Evolutionary conservation across 2,888 invertebrate species (phyloP).

Genomic region (Sisyra terminalis): DNA sequence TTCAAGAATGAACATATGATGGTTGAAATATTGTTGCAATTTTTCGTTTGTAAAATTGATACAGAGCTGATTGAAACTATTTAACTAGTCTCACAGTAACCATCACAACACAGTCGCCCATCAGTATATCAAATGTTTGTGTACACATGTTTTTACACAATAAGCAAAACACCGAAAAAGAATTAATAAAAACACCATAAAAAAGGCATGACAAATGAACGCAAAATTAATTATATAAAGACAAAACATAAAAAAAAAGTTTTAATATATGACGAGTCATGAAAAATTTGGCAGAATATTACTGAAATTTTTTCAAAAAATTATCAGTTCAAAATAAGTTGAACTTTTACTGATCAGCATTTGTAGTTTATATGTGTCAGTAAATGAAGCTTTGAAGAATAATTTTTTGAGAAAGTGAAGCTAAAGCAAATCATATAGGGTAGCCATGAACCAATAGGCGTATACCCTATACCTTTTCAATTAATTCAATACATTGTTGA

Average conservation of each 20-base stretch:
- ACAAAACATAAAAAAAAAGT: neutral
- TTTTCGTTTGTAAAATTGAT: slow-evolving; percentile 95
- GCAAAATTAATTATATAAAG: neutral
- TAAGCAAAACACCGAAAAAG: neutral
- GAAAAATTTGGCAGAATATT: neutral
- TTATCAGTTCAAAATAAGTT: too few relatives aligned
- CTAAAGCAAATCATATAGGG: slow-evolving; percentile 7
- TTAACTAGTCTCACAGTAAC: slow-evolving; percentile 43
- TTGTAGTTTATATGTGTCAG: too few relatives aligned
- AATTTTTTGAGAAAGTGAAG: neutral
- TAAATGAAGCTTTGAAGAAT: neutral
- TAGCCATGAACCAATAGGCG: slow-evolving; percentile 11
- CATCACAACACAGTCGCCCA: slow-evolving; percentile 6
- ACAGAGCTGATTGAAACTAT: slow-evolving; percentile 90
- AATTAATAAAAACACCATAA: too few relatives aligned
- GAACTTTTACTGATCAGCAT: too few relatives aligned
- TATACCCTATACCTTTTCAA: slow-evolving; percentile 50
- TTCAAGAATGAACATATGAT: slow-evolving; percentile 90
- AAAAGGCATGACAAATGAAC: too few relatives aligned
- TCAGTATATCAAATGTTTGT: neutral
- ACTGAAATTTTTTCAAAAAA: neutral
- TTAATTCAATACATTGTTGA: slow-evolving; percentile 64
- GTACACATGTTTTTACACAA: neutral
- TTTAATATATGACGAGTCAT: neutral
- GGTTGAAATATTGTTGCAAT: slow-evolving; percentile 92